phyloP scores from a whole-genome alignment of 2,888 invertebrate genomes.

The Euplagia quadripunctaria region DNA sequence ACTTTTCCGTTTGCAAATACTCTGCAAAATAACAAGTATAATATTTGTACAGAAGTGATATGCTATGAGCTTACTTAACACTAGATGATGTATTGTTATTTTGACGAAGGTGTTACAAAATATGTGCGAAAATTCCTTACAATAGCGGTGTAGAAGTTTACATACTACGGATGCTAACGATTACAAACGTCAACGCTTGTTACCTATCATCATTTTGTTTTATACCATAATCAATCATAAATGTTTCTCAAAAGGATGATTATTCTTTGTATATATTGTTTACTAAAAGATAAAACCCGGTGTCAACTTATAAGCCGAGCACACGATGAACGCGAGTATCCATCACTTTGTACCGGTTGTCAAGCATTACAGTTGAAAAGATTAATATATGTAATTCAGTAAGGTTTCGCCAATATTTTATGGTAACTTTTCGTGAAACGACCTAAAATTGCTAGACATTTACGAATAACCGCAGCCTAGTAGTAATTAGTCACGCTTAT shows the following conservation, averaged over 20 bases:
- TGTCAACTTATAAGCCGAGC: constrained; percentile 31
- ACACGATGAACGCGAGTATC: constrained; percentile 41
- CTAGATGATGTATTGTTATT: constrained; percentile 35
- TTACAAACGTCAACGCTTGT: constrained; percentile 33
- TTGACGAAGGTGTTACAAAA: constrained; percentile 34
- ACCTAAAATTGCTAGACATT: constrained; percentile 47
- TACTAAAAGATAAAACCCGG: constrained; percentile 34
- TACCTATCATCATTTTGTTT: constrained; percentile 13
- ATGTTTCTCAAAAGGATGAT: constrained; percentile 1
- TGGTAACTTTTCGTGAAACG: constrained; percentile 43
- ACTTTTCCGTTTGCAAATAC: neutral
- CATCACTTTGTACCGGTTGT: constrained; percentile 56
- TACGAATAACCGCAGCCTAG: constrained; percentile 42
- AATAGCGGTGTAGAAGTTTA: constrained; percentile 37
- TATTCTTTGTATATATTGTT: constrained; percentile 10
- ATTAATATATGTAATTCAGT: constrained; percentile 58
- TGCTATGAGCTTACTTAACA: constrained; percentile 8
- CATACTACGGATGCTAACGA: constrained; percentile 37
- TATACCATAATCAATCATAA: constrained; percentile 22
- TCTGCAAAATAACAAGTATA: neutral
- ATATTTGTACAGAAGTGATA: neutral
- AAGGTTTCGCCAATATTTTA: constrained; percentile 39
- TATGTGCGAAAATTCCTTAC: constrained; percentile 29
- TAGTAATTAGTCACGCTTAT: constrained; percentile 39
- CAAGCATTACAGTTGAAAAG: constrained; percentile 53